These are phyloP conservation scores for Pocillopora grandis DNA, from an alignment of 92 coral and sea anemone genomes.

Conservation along the genomic window DNA sequence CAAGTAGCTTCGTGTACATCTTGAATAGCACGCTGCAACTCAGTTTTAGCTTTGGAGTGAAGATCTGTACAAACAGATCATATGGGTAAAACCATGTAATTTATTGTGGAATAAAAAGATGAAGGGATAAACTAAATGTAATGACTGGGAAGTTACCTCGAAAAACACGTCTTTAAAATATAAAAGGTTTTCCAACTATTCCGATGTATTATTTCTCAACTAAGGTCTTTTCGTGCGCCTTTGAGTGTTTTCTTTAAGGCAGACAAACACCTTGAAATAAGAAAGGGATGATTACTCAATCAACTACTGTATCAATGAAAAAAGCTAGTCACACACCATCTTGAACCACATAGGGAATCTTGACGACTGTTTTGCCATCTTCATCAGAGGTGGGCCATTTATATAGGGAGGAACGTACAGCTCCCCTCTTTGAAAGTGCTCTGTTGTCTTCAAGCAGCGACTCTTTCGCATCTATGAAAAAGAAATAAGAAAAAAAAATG, in stretches of 20 bases:
- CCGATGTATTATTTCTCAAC: too few species aligned
- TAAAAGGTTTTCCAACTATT: too few species aligned
- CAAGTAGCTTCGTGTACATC: conserved; percentile 21
- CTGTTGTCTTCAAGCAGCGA: not conserved
- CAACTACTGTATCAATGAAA: not conserved
- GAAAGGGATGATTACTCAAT: not conserved
- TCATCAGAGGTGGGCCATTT: not conserved
- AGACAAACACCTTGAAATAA: not conserved
- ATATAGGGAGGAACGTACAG: not conserved
- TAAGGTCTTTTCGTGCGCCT: too few species aligned
- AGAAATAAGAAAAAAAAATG: not conserved
- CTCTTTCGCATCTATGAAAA: not conserved
- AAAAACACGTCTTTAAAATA: too few species aligned
- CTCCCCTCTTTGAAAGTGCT: conserved; percentile 1
- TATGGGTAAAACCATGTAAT: not conserved
- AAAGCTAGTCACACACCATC: not conserved
- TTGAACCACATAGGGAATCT: not conserved
- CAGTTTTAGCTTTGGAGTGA: not conserved
- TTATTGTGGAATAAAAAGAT: too few species aligned
- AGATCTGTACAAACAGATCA: conserved; percentile 6
- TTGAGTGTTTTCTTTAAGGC: not conserved
- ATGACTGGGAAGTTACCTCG: too few species aligned
- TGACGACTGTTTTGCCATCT: conserved; percentile 15
- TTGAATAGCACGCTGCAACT: conserved; percentile 18
- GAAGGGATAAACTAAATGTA: too few species aligned